These are phyloP conservation scores for Campaea margaritaria DNA, from an alignment of 2,888 invertebrate genomes.

Conservation along the genomic window DNA sequence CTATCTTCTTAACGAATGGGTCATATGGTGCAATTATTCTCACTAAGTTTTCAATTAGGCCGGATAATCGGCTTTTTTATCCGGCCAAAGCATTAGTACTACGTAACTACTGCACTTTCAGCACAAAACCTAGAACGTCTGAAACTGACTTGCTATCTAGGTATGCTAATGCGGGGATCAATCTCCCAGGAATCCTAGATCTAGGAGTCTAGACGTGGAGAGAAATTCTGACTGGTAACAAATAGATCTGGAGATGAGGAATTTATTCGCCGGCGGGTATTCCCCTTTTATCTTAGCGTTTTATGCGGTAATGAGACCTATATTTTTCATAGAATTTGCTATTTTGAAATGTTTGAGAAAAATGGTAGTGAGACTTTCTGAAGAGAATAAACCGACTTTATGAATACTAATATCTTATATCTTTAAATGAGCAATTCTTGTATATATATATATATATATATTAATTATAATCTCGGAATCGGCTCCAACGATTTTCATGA, in stretches of 20 bases:
- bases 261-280: conserved; percentile 41
- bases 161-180: conserved; percentile 69
- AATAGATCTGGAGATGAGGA: conserved; percentile 51
- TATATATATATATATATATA: too few relatives aligned
- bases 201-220: conserved; percentile 39
- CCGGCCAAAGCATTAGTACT: conserved; percentile 6
- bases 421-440: too few relatives aligned
- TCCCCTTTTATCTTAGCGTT: conserved; percentile 10
- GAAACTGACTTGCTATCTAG: conserved; percentile 47
- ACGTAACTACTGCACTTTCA: conserved; percentile 4
- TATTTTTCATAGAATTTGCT: not conserved
- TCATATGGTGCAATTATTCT: too few relatives aligned
- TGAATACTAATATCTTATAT: too few relatives aligned
- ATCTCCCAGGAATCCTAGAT: conserved; percentile 53
- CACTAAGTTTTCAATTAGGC: not conserved
- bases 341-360: not conserved
- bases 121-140: conserved; percentile 20
- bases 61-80: conserved; percentile 6
- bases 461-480: too few relatives aligned
- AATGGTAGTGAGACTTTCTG: not conserved
- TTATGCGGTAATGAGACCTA: conserved; percentile 11
- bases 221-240: conserved; percentile 47
- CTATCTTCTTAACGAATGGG: too few relatives aligned
- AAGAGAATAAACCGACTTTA: too few relatives aligned
- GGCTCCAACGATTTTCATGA: too few relatives aligned